Conservation (phyloP, 2,113 vertebrate species). For the Rhinopomastus cyanomelas region DNA sequence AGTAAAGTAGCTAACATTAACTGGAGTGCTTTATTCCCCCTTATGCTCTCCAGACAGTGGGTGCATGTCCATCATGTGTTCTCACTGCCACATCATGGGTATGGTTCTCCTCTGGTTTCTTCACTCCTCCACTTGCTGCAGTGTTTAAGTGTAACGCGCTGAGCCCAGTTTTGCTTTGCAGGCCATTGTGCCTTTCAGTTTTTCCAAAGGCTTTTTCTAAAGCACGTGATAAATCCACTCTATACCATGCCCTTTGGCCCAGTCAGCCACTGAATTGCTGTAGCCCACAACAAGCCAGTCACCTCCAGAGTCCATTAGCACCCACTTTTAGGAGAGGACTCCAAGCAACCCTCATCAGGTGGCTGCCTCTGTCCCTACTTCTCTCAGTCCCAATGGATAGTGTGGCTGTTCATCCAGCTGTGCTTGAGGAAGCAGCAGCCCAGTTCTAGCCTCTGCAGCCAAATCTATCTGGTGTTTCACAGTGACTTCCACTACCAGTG, state of each 20-base stretch:
- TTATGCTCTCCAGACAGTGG: background rate
- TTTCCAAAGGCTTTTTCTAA: too few species aligned
- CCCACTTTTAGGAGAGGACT: background rate
- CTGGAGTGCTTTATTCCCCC: background rate
- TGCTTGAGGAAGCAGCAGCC: background rate
- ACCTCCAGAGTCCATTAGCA: background rate
- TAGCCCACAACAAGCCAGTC: background rate
- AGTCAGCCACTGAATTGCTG: background rate
- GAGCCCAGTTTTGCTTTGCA: too few species aligned
- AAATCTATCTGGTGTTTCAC: background rate
- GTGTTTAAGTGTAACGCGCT: background rate
- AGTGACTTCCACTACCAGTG: background rate
- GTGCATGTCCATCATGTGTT: rapidly evolving
- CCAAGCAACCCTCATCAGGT: background rate
- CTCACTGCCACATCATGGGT: background rate
- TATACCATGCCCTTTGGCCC: too few species aligned
- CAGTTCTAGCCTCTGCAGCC: background rate
- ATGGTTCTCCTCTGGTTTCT: background rate
- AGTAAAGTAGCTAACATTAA: background rate
- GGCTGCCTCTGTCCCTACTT: background rate
- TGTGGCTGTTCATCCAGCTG: background rate
- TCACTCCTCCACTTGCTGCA: rapidly evolving
- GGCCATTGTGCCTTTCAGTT: too few species aligned
- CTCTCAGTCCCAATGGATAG: background rate
- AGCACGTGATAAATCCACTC: too few species aligned